Conservation (phyloP, 2,888 invertebrate species). For the Monochamus alternatus region DNA sequence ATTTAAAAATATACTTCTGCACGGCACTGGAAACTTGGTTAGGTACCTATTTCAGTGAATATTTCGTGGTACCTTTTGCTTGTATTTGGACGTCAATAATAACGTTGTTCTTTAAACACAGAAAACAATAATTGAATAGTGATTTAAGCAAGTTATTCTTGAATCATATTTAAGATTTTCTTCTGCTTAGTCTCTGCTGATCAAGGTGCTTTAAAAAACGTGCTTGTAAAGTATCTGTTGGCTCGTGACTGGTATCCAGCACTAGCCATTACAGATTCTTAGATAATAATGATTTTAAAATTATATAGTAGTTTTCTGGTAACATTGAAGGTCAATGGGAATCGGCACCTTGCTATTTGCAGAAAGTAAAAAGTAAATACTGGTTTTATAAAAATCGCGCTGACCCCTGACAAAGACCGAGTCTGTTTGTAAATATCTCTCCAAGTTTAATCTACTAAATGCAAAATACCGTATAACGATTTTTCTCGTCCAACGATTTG, state of each 20-base stretch:
- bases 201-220: not conserved
- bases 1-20: too few species aligned
- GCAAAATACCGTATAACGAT: not conserved
- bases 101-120: too few species aligned
- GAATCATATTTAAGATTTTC: not conserved
- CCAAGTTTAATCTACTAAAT: not conserved
- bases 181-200: not conserved
- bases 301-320: not conserved
- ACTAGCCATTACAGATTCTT: not conserved
- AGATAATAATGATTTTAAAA: not conserved
- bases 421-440: not conserved
- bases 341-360: not conserved
- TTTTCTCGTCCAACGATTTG: not conserved
- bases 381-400: not conserved
- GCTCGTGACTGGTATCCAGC: not conserved
- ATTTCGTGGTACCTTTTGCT: too few species aligned
- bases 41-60: too few species aligned
- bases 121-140: too few species aligned
- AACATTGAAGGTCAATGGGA: not conserved
- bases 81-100: too few species aligned
- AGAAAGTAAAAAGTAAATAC: not conserved
- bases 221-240: not conserved
- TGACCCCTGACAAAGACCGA: not conserved
- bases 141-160: too few species aligned
- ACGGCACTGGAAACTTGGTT: too few species aligned